Evolutionary conservation across 2,797 vertebrate genomes (phyloP), one percentile per base, ranked within the genome.

Genomic region (Chelmon rostratus): DNA sequence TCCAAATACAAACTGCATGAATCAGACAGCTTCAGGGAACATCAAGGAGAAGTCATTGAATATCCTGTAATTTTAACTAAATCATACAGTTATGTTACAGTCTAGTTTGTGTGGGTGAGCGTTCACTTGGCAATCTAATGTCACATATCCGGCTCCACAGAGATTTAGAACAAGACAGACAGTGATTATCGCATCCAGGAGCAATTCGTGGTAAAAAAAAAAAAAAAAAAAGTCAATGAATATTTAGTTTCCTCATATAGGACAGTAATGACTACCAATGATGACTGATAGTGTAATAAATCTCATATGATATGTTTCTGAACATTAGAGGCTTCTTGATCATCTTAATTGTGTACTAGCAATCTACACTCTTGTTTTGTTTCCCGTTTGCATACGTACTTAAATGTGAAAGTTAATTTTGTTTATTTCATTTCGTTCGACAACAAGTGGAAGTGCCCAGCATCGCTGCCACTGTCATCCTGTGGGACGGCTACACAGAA

Each of bases 1-100:
- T 73, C 37, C 66, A 79, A 67, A 79, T 56, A 67, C 49, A 76
- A 57, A 49, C 67, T 58, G 44, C 46, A 19, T 76, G 62, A 76
- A 42, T 83, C 68, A 84, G 13, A 44, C 52, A 42, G n/a, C 52
- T 31, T 69, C 21, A 50, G 57, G 40, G 38, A 31, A 68, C 7
- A 21, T 49, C n/a, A 49, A 53, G 35, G 12, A 76, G n/a, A 73
- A 37, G 63, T 67, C 42, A 37, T 21, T 19, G 61, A 61, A 54
- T 69, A 21, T 52, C 35, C 21, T 52, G 19, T 35, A 52, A 76
- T 74, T 81, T 73, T 50, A 69, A 54, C 35, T 66, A 19, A 61
- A 59, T 73, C 38, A 12, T 54, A 40, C 46, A 74, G 21, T 62
- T 28, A 5, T 28, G 12, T 37, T 44, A 63, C 21, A 71, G 50